phyloP scores from a whole-genome alignment of 2,888 invertebrate genomes.

The Pollenia griseotomentosa region DNA sequence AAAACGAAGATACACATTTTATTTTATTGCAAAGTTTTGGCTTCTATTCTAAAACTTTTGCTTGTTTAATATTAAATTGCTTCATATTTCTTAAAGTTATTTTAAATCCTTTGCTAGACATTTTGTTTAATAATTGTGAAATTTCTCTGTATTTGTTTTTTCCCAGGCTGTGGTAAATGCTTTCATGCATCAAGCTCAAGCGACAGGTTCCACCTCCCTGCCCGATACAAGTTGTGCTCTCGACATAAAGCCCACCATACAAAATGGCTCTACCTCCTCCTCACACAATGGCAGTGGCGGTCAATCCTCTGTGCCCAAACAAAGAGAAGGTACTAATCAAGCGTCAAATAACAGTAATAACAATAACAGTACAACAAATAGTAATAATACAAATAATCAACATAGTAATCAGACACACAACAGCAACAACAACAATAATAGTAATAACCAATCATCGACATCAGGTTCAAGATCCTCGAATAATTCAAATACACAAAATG shows the following conservation, averaged over 20 bases:
- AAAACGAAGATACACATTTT: no score
- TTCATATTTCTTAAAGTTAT: not conserved
- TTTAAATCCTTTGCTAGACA: no score
- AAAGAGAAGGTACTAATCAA: slow-evolving; percentile 90
- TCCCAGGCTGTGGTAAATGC: slow-evolving; percentile 91
- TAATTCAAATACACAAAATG: slow-evolving; percentile 73
- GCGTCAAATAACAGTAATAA: slow-evolving; percentile 74
- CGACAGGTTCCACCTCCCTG: slow-evolving; percentile 84
- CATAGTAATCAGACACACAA: slow-evolving; percentile 76
- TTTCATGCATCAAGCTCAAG: slow-evolving; percentile 92
- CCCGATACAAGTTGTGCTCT: slow-evolving; percentile 86
- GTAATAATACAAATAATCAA: slow-evolving; percentile 75
- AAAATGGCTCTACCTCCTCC: slow-evolving; percentile 80
- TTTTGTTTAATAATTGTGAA: not conserved
- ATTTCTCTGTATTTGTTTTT: not conserved
- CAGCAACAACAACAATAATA: slow-evolving; percentile 75
- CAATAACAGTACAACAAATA: slow-evolving; percentile 79
- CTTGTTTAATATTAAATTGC: not conserved
- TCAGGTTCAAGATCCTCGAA: slow-evolving; percentile 67
- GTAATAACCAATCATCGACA: slow-evolving; percentile 60
- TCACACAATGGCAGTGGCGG: slow-evolving; percentile 78
- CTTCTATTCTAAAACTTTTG: not conserved
- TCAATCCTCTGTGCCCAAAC: slow-evolving; percentile 87
- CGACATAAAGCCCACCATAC: slow-evolving; percentile 87
- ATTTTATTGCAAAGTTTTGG: not conserved